Percentiles rank a stretch among this genome's conserved stretches.
phyloP scores from a whole-genome alignment of 2,113 vertebrate genomes.

The Saguinus imperator region DNA sequence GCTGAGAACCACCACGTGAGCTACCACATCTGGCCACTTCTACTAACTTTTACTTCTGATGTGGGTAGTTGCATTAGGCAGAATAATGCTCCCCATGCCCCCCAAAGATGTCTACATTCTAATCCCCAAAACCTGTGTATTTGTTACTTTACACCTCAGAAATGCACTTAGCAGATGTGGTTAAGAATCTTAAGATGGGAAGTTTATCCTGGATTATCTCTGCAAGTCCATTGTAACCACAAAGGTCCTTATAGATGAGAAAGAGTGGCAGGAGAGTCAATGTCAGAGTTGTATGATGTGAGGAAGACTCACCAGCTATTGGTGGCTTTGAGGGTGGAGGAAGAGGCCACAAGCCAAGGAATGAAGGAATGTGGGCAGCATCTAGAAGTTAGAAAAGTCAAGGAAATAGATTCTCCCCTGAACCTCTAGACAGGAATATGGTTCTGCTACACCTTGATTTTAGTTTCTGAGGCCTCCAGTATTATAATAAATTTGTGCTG shows the following conservation, averaged over 20 bases:
- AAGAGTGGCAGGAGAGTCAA: neutral
- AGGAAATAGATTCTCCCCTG: neutral
- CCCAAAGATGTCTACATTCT: neutral
- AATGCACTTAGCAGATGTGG: neutral
- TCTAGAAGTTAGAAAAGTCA: neutral
- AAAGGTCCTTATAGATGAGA: neutral
- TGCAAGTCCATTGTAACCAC: neutral
- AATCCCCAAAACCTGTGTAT: neutral
- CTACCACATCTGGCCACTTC: neutral
- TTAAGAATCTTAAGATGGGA: neutral
- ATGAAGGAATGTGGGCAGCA: neutral
- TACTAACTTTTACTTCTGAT: slow-evolving; percentile 10
- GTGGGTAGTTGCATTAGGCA: neutral
- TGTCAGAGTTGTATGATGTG: neutral
- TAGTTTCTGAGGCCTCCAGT: neutral
- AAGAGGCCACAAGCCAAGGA: neutral
- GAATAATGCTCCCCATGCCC: neutral
- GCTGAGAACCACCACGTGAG: too few relatives aligned
- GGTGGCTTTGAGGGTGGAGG: neutral
- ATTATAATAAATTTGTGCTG: neutral
- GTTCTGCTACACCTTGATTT: neutral
- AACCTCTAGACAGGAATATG: neutral
- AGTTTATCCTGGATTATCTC: neutral
- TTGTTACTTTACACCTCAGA: neutral
- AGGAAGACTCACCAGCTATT: neutral